phyloP scores from a whole-genome alignment of 2,888 invertebrate species.

The Melanostoma scalare region DNA sequence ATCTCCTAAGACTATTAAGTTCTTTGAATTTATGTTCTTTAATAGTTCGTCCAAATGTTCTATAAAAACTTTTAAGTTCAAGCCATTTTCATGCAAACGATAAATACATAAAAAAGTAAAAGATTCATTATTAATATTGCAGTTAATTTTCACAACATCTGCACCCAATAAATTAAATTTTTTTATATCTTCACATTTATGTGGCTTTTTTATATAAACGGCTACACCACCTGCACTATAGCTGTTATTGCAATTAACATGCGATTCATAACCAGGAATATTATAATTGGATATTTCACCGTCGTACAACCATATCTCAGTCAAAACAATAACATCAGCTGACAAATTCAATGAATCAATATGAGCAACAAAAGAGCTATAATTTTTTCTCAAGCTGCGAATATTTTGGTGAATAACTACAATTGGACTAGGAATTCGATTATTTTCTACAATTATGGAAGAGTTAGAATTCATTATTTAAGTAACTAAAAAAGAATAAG shows the following conservation, averaged over 20 bases:
- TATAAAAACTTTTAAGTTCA: neutral
- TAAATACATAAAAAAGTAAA: conserved; percentile 4
- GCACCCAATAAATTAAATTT: conserved; percentile 1
- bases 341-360: conserved; percentile 20
- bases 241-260: conserved; percentile 23
- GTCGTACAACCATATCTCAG: conserved; percentile 41
- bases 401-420: conserved; percentile 37
- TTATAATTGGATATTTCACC: conserved; percentile 14
- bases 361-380: conserved; percentile 23
- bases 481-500: neutral
- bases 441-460: conserved; percentile 10
- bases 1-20: conserved; percentile 26
- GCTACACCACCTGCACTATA: conserved; percentile 31
- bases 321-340: conserved; percentile 18
- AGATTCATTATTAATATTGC: neutral
- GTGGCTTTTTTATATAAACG: conserved; percentile 7
- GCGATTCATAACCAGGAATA: conserved; percentile 21
- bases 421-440: conserved; percentile 9
- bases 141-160: conserved; percentile 3
- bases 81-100: conserved; percentile 8
- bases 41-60: conserved; percentile 7
- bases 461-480: neutral
- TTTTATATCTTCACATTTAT: conserved; percentile 1
- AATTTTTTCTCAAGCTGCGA: conserved; percentile 42
- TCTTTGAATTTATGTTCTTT: conserved; percentile 7